Base-by-base conservation (phyloP, 1,140 invertebrate species). In the Platyscapa corneri region DNA sequence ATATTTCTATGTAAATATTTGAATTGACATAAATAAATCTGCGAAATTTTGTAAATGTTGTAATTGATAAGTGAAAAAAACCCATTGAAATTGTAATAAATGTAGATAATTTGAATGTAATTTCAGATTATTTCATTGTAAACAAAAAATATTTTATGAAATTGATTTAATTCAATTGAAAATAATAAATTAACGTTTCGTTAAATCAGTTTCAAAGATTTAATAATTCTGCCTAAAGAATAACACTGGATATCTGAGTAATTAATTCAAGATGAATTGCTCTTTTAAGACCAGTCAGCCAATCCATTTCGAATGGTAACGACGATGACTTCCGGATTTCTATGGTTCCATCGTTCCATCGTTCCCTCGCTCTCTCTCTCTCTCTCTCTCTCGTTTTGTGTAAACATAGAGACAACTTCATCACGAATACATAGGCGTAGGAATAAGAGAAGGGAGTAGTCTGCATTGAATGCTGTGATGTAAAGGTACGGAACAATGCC, bases 401-500 rank as follows among this genome's bases (percentile, higher is more conserved):
- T 60, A 27, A 49, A 7, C 46, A 37, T 5, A 53, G 27, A 34
- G n/a, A 18, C 27, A 72, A 49, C 2, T 16, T 12, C 30, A 46
- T 30, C 8, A 18, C 32, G 32, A 34, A 39, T 0, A 39, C 30
- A 37, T 70, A 10, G 1, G 37, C 10, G 18, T 1, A 27, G 2
- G 56, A 6, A 60, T 20, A 56, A 3, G 27, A 70, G 42, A 8
- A 18, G 42, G 6, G 39, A 30, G 10, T 56, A 10, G 53, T 14
- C 16, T 67, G 83, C 46, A 70, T 84, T 39, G 42, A 39, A 77
- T 42, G 65, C 83, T 84, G 74, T 79, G 42, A 72, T 49, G 83
- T 80, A n/a, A 37, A 46, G 30, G 60, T 46, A 30, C 46, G 75
- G 83, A 87, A 89, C 83, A 88, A 88, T 88, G 86, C 88, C 88